Evolutionary conservation across 2,888 invertebrate species (phyloP).

Genomic region (Portevinia maculata): DNA sequence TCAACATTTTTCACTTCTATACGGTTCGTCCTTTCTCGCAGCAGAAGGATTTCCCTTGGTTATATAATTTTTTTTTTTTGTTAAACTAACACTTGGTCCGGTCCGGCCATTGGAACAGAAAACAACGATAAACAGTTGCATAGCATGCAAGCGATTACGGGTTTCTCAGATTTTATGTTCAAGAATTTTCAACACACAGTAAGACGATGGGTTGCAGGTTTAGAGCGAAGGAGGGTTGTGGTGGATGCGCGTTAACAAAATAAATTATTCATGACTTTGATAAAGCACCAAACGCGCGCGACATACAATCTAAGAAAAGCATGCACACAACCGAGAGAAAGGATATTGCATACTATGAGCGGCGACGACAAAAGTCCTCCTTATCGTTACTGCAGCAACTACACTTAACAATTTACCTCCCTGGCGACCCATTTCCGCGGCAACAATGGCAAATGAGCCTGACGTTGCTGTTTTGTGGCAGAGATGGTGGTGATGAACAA

Average conservation of each 20-base stretch:
- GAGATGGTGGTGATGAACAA: conserved; percentile 65
- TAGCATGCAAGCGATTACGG: conserved; percentile 61
- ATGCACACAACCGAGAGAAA: conserved; percentile 41
- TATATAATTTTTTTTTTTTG: not conserved
- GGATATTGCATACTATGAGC: conserved; percentile 37
- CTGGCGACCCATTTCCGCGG: not conserved
- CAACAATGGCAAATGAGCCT: conserved; percentile 53
- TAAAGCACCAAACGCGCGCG: conserved; percentile 64
- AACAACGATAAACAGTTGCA: conserved; percentile 62
- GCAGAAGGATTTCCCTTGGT: not conserved
- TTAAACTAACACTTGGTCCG: conserved; percentile 20
- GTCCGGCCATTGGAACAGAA: conserved; percentile 17
- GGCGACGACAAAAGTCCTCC: conserved; percentile 7
- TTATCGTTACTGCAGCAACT: conserved; percentile 66
- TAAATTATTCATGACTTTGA: conserved; percentile 74
- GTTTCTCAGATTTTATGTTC: conserved; percentile 54
- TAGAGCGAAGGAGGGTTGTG: not conserved
- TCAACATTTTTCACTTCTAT: conserved; percentile 54
- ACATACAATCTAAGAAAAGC: conserved; percentile 67
- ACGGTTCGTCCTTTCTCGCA: conserved; percentile 9
- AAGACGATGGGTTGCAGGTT: not conserved
- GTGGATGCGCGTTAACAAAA: conserved; percentile 49
- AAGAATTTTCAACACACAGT: conserved; percentile 11
- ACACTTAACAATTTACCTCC: conserved; percentile 24
- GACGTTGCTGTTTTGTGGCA: not conserved